Conservation (phyloP, 2,113 vertebrate genomes). For the Cygnus atratus region DNA sequence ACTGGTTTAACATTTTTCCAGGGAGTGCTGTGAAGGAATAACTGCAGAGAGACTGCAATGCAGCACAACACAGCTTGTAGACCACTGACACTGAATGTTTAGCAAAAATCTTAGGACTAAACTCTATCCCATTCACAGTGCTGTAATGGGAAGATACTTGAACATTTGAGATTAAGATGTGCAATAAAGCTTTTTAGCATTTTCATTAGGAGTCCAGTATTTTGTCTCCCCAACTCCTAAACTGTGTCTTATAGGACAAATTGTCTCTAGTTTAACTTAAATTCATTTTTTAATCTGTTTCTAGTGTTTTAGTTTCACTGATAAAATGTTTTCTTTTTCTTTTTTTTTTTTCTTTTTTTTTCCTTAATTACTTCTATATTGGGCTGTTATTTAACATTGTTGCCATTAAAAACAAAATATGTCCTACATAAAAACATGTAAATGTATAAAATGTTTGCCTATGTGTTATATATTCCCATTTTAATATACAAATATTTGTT, state of each 20-base stretch:
- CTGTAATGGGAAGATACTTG: background rate
- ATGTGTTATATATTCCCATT: background rate
- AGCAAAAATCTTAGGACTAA: background rate
- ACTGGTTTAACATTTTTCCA: background rate
- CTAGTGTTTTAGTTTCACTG: background rate
- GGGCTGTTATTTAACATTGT: background rate
- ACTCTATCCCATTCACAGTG: background rate
- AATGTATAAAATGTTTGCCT: background rate
- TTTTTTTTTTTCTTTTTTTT: background rate
- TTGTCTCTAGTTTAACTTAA: background rate
- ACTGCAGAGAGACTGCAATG: conserved; percentile 69
- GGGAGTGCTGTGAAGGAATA: background rate
- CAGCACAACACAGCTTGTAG: background rate
- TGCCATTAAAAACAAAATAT: background rate
- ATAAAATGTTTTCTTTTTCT: background rate
- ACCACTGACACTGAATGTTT: background rate
- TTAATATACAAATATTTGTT: background rate
- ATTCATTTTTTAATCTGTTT: background rate
- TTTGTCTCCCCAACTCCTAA: background rate
- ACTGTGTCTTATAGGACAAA: background rate
- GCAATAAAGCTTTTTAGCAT: background rate
- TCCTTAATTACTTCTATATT: background rate
- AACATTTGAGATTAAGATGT: background rate
- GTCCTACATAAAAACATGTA: background rate
- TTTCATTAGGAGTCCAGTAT: background rate